Percentiles rank a stretch among this genome's conserved stretches.
These are phyloP conservation scores for Aurelia sp. DNA, from an alignment of 30 jellyfish, hydroid and myxozoan genomes.

Conservation along the genomic window DNA sequence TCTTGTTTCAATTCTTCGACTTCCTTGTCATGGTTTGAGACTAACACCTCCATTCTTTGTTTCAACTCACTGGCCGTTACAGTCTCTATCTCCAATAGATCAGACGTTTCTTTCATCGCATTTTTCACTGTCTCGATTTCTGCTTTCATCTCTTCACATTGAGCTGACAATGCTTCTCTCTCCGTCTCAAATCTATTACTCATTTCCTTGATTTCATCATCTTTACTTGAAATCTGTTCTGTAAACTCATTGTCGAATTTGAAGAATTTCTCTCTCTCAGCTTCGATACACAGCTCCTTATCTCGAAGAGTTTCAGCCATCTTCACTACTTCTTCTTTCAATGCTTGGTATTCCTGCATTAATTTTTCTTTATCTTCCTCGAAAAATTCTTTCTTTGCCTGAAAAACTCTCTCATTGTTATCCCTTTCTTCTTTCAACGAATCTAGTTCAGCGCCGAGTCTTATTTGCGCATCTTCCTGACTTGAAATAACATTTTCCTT, in stretches of 20 bases:
- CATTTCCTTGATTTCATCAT: not conserved
- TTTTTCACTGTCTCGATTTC: not conserved
- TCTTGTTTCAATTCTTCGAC: not conserved
- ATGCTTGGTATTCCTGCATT: not conserved
- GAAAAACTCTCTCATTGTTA: not conserved
- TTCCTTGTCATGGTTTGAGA: not conserved
- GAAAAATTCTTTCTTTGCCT: not conserved
- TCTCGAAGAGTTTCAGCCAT: no score
- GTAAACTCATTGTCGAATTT: not conserved
- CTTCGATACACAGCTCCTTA: no score
- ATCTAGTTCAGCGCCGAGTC: no score
- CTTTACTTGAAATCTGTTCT: not conserved
- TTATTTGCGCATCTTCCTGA: no score
- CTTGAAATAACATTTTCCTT: no score
- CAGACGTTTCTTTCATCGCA: not conserved
- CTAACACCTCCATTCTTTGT: not conserved
- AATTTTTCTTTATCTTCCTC: slow-evolving; percentile 7
- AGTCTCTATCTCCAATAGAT: not conserved
- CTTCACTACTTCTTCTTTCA: not conserved
- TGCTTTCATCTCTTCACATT: not conserved
- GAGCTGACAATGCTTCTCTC: not conserved
- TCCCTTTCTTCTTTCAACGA: not conserved
- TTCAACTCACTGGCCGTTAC: not conserved
- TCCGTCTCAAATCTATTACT: not conserved
- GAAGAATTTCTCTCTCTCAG: not conserved